Evolutionary conservation across 2,113 vertebrate species (phyloP).

Genomic region (Otolemur garnettii): DNA sequence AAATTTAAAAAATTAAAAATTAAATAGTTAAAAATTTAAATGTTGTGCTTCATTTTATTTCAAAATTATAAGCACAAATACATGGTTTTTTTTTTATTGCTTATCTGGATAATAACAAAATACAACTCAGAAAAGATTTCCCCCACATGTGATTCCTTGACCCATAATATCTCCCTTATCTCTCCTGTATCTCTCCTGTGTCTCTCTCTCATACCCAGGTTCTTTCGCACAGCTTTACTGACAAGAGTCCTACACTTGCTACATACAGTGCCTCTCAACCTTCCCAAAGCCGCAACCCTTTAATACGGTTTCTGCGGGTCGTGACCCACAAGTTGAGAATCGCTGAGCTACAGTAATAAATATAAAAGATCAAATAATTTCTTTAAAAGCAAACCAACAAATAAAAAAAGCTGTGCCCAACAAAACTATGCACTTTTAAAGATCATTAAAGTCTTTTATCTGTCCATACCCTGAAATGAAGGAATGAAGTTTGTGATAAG

Average conservation of each 20-base stretch:
- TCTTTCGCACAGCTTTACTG: not conserved
- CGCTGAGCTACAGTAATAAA: not conserved
- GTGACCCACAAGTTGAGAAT: no score
- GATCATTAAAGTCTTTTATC: not conserved
- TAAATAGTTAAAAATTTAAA: not conserved
- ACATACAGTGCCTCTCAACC: no score
- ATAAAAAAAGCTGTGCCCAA: not conserved
- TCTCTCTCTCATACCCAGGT: not conserved
- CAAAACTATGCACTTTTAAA: not conserved
- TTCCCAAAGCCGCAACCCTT: no score
- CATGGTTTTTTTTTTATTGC: not conserved
- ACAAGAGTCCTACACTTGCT: not conserved
- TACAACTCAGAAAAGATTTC: not conserved
- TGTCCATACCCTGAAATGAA: not conserved
- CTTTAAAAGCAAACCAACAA: not conserved
- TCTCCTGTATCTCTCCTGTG: no score
- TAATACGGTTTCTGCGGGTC: no score
- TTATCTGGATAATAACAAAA: not conserved
- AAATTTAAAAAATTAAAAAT: constrained; percentile 11
- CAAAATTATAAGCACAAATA: constrained; percentile 18
- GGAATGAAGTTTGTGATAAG: not conserved
- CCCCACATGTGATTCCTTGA: not conserved
- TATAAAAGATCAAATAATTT: not conserved
- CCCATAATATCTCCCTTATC: not conserved
- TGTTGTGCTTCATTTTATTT: constrained; percentile 26